Evolutionary conservation across 2,888 invertebrate species (phyloP).

Genomic region (Limnephilus lunatus): DNA sequence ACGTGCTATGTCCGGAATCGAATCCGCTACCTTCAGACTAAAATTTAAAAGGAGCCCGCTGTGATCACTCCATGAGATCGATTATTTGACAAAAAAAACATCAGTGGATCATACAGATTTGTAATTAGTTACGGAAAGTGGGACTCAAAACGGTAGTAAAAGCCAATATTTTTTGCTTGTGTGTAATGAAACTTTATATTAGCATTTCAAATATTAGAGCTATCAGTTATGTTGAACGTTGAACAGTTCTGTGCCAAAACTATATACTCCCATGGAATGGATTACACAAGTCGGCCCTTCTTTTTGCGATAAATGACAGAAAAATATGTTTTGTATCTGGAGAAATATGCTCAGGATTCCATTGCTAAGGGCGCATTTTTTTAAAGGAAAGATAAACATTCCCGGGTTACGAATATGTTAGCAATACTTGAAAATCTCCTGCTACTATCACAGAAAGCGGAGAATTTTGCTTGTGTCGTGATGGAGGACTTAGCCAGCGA

Average conservation of each 20-base stretch:
- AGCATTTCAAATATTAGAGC: neutral
- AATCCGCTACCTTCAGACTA: neutral
- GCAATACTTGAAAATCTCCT: too few species aligned
- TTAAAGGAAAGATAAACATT: too few species aligned
- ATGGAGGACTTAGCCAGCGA: too few species aligned
- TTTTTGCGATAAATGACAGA: neutral
- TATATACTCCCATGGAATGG: neutral
- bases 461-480: too few species aligned
- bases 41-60: neutral
- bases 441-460: too few species aligned
- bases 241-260: neutral
- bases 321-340: too few species aligned
- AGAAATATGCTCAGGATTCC: too few species aligned
- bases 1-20: neutral
- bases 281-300: neutral
- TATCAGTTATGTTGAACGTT: slow-evolving; percentile 2
- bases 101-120: neutral
- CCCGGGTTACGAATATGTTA: too few species aligned
- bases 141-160: neutral
- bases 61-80: neutral
- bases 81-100: neutral
- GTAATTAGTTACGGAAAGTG: neutral
- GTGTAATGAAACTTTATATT: neutral
- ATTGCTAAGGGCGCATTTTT: too few species aligned
- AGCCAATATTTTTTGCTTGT: neutral